Evolutionary conservation across 2,888 invertebrate species (phyloP).

Genomic region (Tyria jacobaeae): DNA sequence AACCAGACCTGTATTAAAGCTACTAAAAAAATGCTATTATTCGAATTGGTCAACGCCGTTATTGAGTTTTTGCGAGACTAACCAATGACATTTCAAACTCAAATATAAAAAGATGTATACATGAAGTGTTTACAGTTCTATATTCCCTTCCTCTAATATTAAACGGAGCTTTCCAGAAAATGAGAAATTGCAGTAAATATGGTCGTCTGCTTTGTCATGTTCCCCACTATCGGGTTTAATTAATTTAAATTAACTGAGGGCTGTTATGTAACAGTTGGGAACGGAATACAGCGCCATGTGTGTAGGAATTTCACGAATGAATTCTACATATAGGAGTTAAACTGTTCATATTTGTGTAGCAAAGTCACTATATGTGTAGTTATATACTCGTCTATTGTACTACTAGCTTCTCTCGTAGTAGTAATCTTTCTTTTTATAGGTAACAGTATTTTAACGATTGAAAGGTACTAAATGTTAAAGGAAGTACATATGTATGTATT

Average conservation of each 20-base stretch:
- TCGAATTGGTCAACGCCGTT: too few relatives aligned
- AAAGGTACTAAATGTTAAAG: too few relatives aligned
- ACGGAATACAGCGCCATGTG: not conserved
- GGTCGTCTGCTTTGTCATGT: not conserved
- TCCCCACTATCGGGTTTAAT: constrained; percentile 5
- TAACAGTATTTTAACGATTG: too few relatives aligned
- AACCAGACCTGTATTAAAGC: too few relatives aligned
- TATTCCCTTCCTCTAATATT: not conserved
- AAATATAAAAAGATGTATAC: not conserved
- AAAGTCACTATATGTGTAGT: too few relatives aligned
- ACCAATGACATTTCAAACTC: too few relatives aligned
- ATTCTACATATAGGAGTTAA: constrained; percentile 1
- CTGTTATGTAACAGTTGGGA: not conserved
- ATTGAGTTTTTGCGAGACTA: too few relatives aligned
- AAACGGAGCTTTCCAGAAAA: not conserved
- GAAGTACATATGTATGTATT: too few relatives aligned
- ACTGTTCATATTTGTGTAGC: not conserved
- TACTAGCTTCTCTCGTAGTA: not conserved
- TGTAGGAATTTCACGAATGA: constrained; percentile 1
- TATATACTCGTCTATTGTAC: not conserved
- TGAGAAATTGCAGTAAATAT: not conserved
- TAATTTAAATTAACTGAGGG: constrained; percentile 3
- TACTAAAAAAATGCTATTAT: too few relatives aligned
- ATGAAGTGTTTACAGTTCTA: not conserved
- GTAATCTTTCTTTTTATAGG: too few relatives aligned